Evolutionary conservation across 2,888 invertebrate species (phyloP), one percentile per base, ranked within the genome.

Genomic region (Drosophila multiciliata): DNA sequence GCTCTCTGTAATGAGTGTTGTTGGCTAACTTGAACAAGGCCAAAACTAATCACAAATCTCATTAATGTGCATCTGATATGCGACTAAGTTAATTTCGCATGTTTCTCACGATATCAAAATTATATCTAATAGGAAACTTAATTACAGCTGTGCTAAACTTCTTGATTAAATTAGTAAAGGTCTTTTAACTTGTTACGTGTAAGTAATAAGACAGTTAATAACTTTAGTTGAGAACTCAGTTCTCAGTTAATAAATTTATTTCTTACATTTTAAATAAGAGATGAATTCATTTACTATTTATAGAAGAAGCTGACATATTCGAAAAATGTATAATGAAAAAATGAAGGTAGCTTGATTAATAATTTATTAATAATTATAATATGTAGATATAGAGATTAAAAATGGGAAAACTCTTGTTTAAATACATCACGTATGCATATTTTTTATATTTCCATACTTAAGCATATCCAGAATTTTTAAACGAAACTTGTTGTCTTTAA

Each of bases 11-110:
- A 49, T 50, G 66, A 54, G 53, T 15, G 35, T 29, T 38, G 20
- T 35, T 33, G 58, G 53, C 33, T 17, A 64, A 61, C 15, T 55
- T 48, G 49, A 55, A 49, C 38, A 60, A 42, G 54, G 50, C 42
- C 49, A 50, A 65, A 42, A 50, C 32, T 42, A 73, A 74, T 73
- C 73, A 50, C 45, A 36, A 67, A 74, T 73, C 73, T 57, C 57
- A 67, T 73, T 74, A 61, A 61, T 62, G 64, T 58, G 38, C 52
- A 58, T 64, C 48, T 33, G 38, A 57, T 59, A 45, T 61, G 55
- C 57, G 59, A 53, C 32, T n/a, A 35, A 59, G 58, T 55, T 65
- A 26, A 45, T 38, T 42, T 33, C 32, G 9, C 40, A 23, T 59
- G 12, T n/a, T 17, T 33, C 2, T 29, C 36, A 29, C 36, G 2